These are phyloP conservation scores for Tryphoninae sp. DNA, from an alignment of 2,888 invertebrate genomes.

Conservation along the genomic window DNA sequence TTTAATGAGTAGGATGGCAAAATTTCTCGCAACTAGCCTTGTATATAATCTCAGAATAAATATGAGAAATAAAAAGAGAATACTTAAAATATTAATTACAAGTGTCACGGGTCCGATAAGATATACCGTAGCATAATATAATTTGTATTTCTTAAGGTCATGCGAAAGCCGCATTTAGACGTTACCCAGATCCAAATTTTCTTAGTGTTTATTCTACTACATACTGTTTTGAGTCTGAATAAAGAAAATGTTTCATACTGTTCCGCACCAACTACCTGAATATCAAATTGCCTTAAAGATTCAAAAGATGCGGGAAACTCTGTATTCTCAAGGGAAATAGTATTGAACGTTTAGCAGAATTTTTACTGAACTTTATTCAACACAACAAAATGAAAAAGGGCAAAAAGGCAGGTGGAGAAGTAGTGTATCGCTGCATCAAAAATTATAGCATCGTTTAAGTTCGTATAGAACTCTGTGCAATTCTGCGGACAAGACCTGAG, in stretches of 20 bases:
- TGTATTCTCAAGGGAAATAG: neutral
- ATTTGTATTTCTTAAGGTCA: slow-evolving; percentile 7
- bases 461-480: neutral
- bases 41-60: slow-evolving; percentile 1
- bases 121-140: neutral
- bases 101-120: neutral
- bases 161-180: neutral
- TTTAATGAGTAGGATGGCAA: slow-evolving; percentile 8
- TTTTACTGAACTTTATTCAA: too few relatives aligned
- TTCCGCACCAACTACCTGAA: neutral
- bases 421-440: neutral
- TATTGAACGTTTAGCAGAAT: neutral
- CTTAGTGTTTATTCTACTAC: too few relatives aligned
- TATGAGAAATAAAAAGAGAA: slow-evolving; percentile 38
- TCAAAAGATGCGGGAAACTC: neutral
- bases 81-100: neutral
- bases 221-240: too few relatives aligned
- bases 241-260: neutral
- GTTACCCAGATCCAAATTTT: neutral
- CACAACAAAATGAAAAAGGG: neutral
- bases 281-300: neutral
- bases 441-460: neutral
- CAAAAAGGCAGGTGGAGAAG: neutral
- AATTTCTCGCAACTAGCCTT: neutral
- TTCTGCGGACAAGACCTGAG: neutral